These are phyloP conservation scores for Clistopyga incitator DNA, from an alignment of 2,888 invertebrate genomes.

Conservation along the genomic window DNA sequence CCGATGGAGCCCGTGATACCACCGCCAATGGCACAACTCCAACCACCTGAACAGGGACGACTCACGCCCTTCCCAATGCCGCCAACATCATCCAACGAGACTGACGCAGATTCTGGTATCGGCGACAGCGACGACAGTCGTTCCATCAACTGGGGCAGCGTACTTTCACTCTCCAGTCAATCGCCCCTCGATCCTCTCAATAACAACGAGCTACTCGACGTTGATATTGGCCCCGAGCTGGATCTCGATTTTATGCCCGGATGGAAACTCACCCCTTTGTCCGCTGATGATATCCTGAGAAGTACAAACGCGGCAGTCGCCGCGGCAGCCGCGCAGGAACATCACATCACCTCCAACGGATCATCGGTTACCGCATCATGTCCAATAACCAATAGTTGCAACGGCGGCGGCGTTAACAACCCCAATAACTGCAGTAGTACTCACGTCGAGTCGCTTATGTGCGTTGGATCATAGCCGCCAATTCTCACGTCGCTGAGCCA, in stretches of 20 bases:
- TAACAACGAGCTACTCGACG: constrained; percentile 91
- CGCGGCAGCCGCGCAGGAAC: constrained; percentile 70
- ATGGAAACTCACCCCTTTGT: constrained; percentile 86
- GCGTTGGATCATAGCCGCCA: constrained; percentile 83
- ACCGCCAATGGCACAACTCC: constrained; percentile 82
- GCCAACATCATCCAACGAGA: constrained; percentile 86
- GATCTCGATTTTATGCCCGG: constrained; percentile 88
- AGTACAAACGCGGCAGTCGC: constrained; percentile 77
- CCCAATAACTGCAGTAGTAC: constrained; percentile 75
- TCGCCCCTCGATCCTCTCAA: constrained; percentile 93
- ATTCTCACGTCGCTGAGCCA: constrained; percentile 82
- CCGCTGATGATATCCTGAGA: constrained; percentile 85
- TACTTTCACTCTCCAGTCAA: constrained; percentile 93
- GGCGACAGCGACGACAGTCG: constrained; percentile 89
- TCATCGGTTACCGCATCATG: constrained; percentile 60
- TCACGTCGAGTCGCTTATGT: constrained; percentile 82
- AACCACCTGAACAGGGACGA: constrained; percentile 82
- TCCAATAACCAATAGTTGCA: constrained; percentile 69
- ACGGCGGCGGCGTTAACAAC: constrained; percentile 69
- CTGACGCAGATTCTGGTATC: constrained; percentile 91
- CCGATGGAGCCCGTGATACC: constrained; percentile 83
- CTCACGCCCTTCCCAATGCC: constrained; percentile 84
- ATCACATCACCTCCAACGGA: constrained; percentile 69
- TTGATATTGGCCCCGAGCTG: constrained; percentile 87
- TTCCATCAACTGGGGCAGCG: constrained; percentile 96